Evolutionary conservation across 2,113 vertebrate species (phyloP), one percentile per base, ranked within the genome.

Genomic region (Crotalus viridis): DNA sequence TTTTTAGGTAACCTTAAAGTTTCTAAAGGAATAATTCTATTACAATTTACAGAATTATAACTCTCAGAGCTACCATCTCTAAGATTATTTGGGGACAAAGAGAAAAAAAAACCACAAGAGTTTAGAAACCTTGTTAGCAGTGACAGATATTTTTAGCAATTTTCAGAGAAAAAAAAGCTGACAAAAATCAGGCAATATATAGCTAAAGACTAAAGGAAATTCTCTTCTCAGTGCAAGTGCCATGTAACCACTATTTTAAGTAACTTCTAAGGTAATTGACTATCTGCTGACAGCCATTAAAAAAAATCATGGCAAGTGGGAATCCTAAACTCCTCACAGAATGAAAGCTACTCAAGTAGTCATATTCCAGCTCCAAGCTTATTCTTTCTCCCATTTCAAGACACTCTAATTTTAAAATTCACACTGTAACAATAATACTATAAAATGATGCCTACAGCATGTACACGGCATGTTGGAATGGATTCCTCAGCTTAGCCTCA

Each of bases 401-500:
- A 96, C 97, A 94, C 97, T 96, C 93, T 51, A 97, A 98, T 98
- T 98, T 98, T 98, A 98, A 98, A 98, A 98, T 97, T 97, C 98
- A 93, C 85, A 92, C 89, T 96, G 97, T 97, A 98, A 97, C 97
- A 97, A 95, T 96, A 97, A 98, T 97, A 97, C 98, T 97, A 95
- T 97, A 98, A 97, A 98, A 92, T 97, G 97, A 96, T 95, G 96
- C 97, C 96, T 97, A 94, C 96, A 97, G 97, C 97, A 97, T 97
- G 98, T 98, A 98, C 97, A 95, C 97, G 96, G 97, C 91, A 39
- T 92, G 39, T 96, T 97, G 98, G 97, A 98, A 98, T 98, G 98
- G 98, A 99, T 99, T 99, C 98, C 98, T 98, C 98, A 98, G 98
- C 98, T 99, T 98, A 98, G 98, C 98, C 98, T 99, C 99, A 99